Evolutionary conservation across 2,888 invertebrate species (phyloP).

Genomic region (Leucania comma): DNA sequence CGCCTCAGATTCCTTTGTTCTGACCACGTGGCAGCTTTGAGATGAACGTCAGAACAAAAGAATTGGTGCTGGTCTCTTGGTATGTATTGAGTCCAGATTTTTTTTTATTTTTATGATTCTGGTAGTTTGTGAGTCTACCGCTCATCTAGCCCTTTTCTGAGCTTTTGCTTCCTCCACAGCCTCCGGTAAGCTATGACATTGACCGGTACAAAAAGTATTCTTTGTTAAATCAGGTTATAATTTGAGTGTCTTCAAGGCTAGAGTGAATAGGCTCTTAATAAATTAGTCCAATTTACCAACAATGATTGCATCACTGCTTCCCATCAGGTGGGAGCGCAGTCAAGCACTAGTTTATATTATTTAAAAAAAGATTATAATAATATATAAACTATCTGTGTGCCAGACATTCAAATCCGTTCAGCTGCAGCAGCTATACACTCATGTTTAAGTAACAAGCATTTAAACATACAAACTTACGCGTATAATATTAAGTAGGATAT

Average conservation of each 20-base stretch:
- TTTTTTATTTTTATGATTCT: not conserved
- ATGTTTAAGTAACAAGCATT: not conserved
- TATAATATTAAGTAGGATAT: slow-evolving; percentile 7
- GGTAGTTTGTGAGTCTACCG: not conserved
- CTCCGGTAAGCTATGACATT: not conserved
- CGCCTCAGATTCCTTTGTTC: too few relatives aligned
- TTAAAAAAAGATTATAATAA: too few relatives aligned
- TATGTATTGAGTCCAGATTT: not conserved
- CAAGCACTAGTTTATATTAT: too few relatives aligned
- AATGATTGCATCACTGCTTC: too few relatives aligned
- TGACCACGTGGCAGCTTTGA: too few relatives aligned
- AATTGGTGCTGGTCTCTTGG: not conserved
- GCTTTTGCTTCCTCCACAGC: not conserved
- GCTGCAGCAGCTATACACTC: too few relatives aligned
- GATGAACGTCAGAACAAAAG: too few relatives aligned
- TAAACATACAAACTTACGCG: not conserved
- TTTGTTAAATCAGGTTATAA: not conserved
- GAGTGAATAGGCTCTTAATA: too few relatives aligned
- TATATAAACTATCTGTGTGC: not conserved
- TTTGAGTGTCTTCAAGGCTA: too few relatives aligned
- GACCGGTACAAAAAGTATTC: not conserved
- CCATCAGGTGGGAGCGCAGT: too few relatives aligned
- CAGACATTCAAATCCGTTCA: not conserved
- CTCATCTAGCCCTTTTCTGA: not conserved
- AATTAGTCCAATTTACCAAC: too few relatives aligned